phyloP scores from a whole-genome alignment of 2,113 vertebrate species.

The Phoenicopterus ruber region DNA sequence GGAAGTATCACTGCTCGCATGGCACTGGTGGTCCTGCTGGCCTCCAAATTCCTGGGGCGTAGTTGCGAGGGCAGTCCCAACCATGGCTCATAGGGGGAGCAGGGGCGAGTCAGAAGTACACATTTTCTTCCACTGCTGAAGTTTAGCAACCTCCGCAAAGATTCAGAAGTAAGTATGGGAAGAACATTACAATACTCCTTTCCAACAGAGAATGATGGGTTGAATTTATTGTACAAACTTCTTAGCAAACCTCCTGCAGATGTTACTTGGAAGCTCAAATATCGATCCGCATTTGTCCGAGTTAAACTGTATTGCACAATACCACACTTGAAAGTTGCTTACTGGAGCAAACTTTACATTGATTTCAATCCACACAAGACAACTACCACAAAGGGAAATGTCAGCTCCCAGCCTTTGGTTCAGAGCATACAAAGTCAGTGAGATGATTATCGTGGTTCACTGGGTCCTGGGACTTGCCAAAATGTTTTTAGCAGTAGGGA shows the following conservation, averaged over 20 bases:
- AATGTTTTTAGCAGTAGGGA: neutral
- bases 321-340: neutral
- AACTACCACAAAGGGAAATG: neutral
- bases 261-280: neutral
- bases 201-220: neutral
- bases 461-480: neutral
- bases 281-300: neutral
- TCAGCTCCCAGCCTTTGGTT: neutral
- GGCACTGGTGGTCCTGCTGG: neutral
- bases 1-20: neutral
- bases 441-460: neutral
- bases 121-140: neutral
- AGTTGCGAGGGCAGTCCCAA: neutral
- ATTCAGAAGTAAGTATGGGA: neutral
- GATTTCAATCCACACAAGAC: neutral
- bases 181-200: neutral
- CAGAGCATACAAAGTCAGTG: accelerated
- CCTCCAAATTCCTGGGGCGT: neutral
- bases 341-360: neutral
- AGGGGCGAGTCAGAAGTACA: accelerated
- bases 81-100: neutral
- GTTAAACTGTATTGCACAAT: neutral
- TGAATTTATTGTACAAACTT: neutral
- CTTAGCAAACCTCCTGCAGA: neutral
- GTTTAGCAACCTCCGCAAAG: neutral